These are phyloP conservation scores for Denticeps clupeoides DNA, from an alignment of 2,797 vertebrate species.

Conservation along the genomic window DNA sequence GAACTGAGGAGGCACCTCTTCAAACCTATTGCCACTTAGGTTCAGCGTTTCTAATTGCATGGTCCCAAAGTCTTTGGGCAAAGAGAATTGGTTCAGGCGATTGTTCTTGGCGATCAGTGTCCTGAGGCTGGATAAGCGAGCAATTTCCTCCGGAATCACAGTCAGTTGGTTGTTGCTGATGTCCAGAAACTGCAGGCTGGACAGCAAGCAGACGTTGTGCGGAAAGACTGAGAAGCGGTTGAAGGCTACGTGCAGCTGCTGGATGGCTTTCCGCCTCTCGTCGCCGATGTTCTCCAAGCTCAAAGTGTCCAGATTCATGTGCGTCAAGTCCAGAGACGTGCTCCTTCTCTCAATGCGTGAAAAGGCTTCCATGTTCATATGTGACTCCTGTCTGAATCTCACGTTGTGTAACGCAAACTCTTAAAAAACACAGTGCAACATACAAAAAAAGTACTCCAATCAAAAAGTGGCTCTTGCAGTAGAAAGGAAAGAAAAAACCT, in stretches of 20 bases:
- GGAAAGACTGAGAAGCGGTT: slow-evolving; percentile 66
- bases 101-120: slow-evolving; percentile 92
- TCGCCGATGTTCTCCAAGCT: slow-evolving; percentile 48
- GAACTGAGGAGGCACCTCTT: slow-evolving; percentile 73
- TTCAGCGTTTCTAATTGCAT: slow-evolving; percentile 80
- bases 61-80: slow-evolving; percentile 79
- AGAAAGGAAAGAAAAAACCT: too few relatives aligned
- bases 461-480: too few relatives aligned
- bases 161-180: slow-evolving; percentile 79
- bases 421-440: too few relatives aligned
- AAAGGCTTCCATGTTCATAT: too few relatives aligned
- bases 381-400: too few relatives aligned
- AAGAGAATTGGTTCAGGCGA: slow-evolving; percentile 73
- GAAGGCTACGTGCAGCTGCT: slow-evolving; percentile 67
- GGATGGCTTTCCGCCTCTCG: slow-evolving; percentile 56
- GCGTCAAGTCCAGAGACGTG: slow-evolving; percentile 70
- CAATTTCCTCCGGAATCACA: slow-evolving; percentile 67
- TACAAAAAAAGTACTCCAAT: too few relatives aligned
- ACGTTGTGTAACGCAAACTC: too few relatives aligned
- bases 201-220: slow-evolving; percentile 59
- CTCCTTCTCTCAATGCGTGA: too few relatives aligned
- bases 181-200: slow-evolving; percentile 76
- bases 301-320: slow-evolving; percentile 51
- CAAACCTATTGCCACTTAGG: slow-evolving; percentile 87
- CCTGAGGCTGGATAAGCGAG: slow-evolving; percentile 61